Evolutionary conservation across 2,888 invertebrate genomes (phyloP), one percentile per base, ranked within the genome.

Genomic region (Plagiodera versicolora): DNA sequence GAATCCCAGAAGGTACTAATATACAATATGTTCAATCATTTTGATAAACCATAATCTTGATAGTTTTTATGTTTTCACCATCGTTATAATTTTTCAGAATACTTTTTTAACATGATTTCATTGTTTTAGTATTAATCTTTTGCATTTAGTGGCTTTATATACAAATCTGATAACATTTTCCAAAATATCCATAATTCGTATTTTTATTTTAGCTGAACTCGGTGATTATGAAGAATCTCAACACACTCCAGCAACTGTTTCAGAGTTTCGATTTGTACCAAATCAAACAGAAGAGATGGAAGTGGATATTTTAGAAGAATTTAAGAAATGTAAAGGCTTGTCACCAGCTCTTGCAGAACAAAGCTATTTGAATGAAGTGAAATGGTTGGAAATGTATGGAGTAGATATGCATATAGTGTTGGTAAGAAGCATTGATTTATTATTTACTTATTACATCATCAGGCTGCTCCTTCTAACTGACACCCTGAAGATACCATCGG

Each of bases 351-450:
- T 94, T 80, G 96, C 98, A 39, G 98, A 99, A 83, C 88, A 94
- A 51, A 92, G 91, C 72, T 99, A 94, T 81, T 83, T 99, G 56
- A 95, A 96, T 79, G 98, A 97, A 82, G 79, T 79, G 9, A 98
- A 98, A 82, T 95, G 95, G 94, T 82, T 99, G 71, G 98, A 98
- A 81, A 94, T 96, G 94, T 99, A 98, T 82, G 99, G 98, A 59
- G 98, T 99, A 56, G 98, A 99, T 77, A 97, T 97, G 94, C 98
- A 98, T 79, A 94, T 89, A 68, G 98, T 98, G 47, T 83, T 95
- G 77, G 89, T 89, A 80, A 63, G 65, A 24, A 5, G 20, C 30
- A 35, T 32, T n/a, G 1, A 20, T 14, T 45, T 55, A 46, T 14
- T 5, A 24, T 24, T 5, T 5, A 24, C 24, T 24, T 24, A 6